A percentile compares a stretch with the other conserved stretches of the same genome.
Conservation (phyloP, 1,140 invertebrate species). For the Gerris buenoi region DNA sequence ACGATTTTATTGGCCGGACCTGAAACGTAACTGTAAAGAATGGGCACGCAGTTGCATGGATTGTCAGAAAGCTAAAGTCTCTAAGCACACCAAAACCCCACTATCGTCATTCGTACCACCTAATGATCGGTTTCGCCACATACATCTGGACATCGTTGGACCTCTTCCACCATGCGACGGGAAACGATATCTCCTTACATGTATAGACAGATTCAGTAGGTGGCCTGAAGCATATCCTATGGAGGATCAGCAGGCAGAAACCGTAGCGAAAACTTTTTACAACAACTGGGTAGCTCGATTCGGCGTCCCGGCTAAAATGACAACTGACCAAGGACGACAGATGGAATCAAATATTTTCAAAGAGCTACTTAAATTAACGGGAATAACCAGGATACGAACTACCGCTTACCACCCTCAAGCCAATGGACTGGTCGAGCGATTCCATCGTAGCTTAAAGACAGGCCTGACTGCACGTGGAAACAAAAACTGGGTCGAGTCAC, state of each 20-base stretch:
- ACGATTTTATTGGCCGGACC: conserved; percentile 30
- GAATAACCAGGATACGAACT: not conserved
- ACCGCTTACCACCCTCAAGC: conserved; percentile 12
- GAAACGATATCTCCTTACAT: conserved; percentile 23
- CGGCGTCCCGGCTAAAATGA: conserved; percentile 23
- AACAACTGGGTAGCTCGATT: conserved; percentile 25
- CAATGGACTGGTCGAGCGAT: conserved; percentile 23
- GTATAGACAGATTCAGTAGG: conserved; percentile 31
- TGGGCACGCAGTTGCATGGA: conserved; percentile 14
- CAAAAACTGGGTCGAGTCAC: not conserved
- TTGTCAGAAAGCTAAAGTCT: conserved; percentile 15
- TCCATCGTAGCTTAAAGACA: conserved; percentile 27
- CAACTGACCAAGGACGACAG: conserved; percentile 26
- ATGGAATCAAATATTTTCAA: conserved; percentile 21
- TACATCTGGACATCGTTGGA: conserved; percentile 35
- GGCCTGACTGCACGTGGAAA: conserved; percentile 17
- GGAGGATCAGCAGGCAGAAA: conserved; percentile 28
- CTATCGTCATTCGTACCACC: conserved; percentile 19
- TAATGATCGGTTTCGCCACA: conserved; percentile 27
- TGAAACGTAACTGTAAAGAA: conserved; percentile 10
- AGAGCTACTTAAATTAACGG: not conserved
- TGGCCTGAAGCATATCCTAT: conserved; percentile 34
- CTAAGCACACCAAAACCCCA: conserved; percentile 1
- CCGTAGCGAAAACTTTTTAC: conserved; percentile 26
- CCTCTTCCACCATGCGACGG: conserved; percentile 27